Conservation (phyloP, 2,888 invertebrate genomes). For the Scrobipalpa atriplicella region DNA sequence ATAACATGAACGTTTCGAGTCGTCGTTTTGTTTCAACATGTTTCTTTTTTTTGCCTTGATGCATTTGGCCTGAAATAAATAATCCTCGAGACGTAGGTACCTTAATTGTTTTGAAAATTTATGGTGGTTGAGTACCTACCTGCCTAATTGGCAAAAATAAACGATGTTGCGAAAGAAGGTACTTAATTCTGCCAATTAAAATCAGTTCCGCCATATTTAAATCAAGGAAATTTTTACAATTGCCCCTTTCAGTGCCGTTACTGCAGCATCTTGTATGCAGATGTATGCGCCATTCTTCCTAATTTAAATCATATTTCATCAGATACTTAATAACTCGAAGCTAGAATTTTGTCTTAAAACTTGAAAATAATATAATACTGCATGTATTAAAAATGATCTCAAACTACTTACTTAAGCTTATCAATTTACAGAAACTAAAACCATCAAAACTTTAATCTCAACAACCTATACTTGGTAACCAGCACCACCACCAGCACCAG, state of each 20-base stretch:
- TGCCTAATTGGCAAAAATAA: conserved; percentile 40
- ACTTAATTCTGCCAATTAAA: conserved; percentile 44
- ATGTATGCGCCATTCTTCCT: neutral
- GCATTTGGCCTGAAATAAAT: conserved; percentile 22
- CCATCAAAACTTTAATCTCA: too few species aligned
- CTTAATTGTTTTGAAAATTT: conserved; percentile 26
- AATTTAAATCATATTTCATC: neutral
- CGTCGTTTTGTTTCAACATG: conserved; percentile 1
- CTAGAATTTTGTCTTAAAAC: too few species aligned
- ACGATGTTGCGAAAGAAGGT: conserved; percentile 38
- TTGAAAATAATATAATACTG: too few species aligned
- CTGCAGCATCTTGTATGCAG: neutral
- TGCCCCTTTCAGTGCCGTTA: conserved; percentile 18
- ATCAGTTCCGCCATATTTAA: conserved; percentile 48
- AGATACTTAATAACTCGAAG: too few species aligned
- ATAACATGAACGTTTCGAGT: neutral
- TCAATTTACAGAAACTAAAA: too few species aligned
- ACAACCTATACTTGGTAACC: too few species aligned
- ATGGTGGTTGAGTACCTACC: conserved; percentile 29
- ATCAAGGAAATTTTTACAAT: conserved; percentile 38
- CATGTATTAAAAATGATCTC: too few species aligned
- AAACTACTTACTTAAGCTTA: too few species aligned
- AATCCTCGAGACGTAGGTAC: conserved; percentile 18
- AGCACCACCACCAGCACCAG: too few species aligned
- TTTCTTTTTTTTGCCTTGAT: conserved; percentile 21